Evolutionary conservation across 64 coral and sea anemone genomes (phyloP).

Genomic region (Cladopsammia gracilis): DNA sequence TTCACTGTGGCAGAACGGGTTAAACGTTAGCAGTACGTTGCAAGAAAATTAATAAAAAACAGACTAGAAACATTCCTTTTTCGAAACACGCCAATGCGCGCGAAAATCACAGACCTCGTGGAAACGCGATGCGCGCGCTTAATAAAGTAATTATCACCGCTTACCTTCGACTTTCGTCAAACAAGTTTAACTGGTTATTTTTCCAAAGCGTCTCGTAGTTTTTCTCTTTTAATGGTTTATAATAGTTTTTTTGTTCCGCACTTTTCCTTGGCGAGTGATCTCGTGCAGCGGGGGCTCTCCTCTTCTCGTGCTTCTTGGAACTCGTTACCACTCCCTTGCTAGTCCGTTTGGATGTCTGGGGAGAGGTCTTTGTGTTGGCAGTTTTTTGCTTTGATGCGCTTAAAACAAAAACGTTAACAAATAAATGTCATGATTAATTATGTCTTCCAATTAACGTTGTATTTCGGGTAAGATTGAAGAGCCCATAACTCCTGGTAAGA

Average conservation of each 20-base stretch:
- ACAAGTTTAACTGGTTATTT: slow-evolving; percentile 11
- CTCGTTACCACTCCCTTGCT: not conserved
- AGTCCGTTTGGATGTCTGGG: not conserved
- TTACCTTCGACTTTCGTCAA: not conserved
- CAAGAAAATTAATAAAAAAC: too few species aligned
- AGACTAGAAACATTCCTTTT: too few species aligned
- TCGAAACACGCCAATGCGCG: too few species aligned
- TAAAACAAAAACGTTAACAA: not conserved
- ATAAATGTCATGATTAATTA: not conserved
- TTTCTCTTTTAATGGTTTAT: not conserved
- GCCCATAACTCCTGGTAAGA: not conserved
- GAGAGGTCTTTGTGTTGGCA: not conserved
- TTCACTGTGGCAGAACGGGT: too few species aligned
- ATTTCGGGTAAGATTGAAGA: not conserved
- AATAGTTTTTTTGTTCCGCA: not conserved
- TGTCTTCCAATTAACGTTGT: not conserved
- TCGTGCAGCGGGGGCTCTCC: not conserved
- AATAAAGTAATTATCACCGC: not conserved
- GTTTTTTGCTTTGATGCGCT: not conserved
- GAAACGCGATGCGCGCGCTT: not conserved
- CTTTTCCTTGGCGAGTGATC: not conserved
- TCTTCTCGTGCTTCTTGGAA: not conserved
- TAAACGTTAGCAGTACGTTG: too few species aligned
- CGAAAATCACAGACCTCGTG: not conserved
- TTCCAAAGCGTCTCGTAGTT: slow-evolving; percentile 37